A percentile compares a stretch with the other conserved stretches of the same genome.
Evolutionary conservation across 2,888 invertebrate genomes (phyloP).

Genomic region (Gymnoscelis rufifasciata): DNA sequence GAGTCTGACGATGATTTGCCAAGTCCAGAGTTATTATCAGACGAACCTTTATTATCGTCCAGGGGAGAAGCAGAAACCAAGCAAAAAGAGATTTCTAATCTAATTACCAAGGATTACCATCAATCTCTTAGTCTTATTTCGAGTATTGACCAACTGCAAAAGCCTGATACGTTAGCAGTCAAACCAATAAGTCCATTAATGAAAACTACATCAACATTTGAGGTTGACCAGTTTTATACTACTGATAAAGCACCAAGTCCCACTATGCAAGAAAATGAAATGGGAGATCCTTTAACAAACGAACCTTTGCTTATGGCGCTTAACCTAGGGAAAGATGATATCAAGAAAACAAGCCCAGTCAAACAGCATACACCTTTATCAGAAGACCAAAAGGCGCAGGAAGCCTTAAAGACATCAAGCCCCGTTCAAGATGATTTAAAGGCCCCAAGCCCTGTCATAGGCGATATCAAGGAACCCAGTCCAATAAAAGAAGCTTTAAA

Average conservation of each 20-base stretch:
- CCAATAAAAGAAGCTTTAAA: not conserved
- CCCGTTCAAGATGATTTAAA: slow-evolving; percentile 10
- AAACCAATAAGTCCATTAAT: slow-evolving; percentile 1
- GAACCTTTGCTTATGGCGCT: not conserved
- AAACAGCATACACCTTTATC: too few species aligned
- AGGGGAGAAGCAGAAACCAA: not conserved
- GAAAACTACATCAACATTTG: slow-evolving; percentile 1
- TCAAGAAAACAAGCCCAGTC: not conserved
- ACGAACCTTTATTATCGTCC: not conserved
- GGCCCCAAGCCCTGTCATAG: slow-evolving; percentile 3
- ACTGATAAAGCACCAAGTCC: not conserved
- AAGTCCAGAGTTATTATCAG: slow-evolving; percentile 6
- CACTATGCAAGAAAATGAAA: too few species aligned
- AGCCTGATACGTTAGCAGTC: not conserved
- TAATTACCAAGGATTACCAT: not conserved
- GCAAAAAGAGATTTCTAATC: not conserved
- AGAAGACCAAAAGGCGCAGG: slow-evolving; percentile 5
- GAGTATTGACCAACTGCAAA: not conserved
- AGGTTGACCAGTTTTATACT: slow-evolving; percentile 1
- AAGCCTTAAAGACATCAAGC: slow-evolving; percentile 9
- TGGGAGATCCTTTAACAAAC: too few species aligned
- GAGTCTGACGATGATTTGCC: slow-evolving; percentile 8
- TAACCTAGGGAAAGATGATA: not conserved
- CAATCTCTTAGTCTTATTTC: not conserved
- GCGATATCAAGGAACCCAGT: not conserved